Evolutionary conservation across 2,888 invertebrate genomes (phyloP), one percentile per base, ranked within the genome.

Genomic region (Nemotelus pantherinus): DNA sequence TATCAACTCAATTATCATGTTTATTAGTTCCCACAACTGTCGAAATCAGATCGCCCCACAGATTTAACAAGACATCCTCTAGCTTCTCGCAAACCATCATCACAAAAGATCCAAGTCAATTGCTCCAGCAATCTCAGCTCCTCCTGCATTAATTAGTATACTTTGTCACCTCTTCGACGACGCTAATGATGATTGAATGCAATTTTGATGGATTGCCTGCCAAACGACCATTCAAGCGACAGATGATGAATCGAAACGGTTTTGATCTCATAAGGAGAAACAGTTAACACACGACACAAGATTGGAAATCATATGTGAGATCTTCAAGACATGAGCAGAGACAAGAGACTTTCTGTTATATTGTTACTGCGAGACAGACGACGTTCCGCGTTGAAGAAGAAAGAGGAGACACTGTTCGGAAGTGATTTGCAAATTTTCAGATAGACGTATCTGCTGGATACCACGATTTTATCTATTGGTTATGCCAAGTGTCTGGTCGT

Each of bases 131-230:
- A 68, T 48, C 50, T 25, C 25, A 25, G 25, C 25, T 25, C 25
- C 25, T 25, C 25, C 41, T 48, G 74, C 63, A 74, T 63, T 74
- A 74, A 74, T 74, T 74, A 63, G 39, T 63, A 25, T 68, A 74
- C 48, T 63, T 74, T 60, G 74, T 74, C 74, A 60, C 60, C 60
- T 60, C 63, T 63, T 39, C 63, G 74, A 74, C 39, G 74, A 60
- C 63, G 63, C 9, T 74, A 48, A 74, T 50, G 74, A 48, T 48
- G 63, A 63, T 74, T 63, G 41, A 74, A 60, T 48, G 60, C 48
- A 74, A 48, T 74, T 72, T 50, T 74, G 63, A 74, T 63, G 63
- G 74, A 74, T 74, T 74, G 50, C 63, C 63, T 74, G 63, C 10
- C 41, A 47, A 45, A 25, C 25, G 25, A 25, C 25, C 25, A 25